Evolutionary conservation across 2,113 vertebrate genomes (phyloP).

Genomic region (Neogale vison): DNA sequence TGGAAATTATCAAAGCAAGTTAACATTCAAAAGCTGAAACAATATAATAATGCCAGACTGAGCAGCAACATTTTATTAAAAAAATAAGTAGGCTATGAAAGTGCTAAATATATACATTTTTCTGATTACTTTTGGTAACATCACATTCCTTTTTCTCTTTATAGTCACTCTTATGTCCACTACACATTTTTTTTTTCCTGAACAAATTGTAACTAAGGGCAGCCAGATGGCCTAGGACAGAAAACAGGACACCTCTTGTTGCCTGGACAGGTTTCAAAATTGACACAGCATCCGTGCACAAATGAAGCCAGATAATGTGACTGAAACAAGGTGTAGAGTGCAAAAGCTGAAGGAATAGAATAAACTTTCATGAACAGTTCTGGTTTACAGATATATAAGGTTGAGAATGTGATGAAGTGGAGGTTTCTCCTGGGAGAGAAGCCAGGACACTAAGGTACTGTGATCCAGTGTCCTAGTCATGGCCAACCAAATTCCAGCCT

Average conservation of each 20-base stretch:
- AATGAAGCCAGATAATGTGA: constrained; percentile 56
- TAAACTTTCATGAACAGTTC: constrained; percentile 39
- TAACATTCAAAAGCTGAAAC: neutral
- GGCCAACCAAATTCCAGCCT: neutral
- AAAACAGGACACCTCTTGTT: constrained; percentile 67
- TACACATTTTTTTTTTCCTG: neutral
- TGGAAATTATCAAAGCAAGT: neutral
- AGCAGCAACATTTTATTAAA: neutral
- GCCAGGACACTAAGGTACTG: neutral
- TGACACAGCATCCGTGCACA: constrained; percentile 68
- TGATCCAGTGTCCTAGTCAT: neutral
- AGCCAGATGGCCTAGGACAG: constrained; percentile 73
- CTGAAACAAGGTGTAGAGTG: constrained; percentile 54
- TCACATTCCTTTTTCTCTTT: neutral
- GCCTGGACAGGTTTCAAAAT: constrained; percentile 72
- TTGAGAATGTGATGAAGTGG: constrained; percentile 53
- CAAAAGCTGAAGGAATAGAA: constrained; percentile 37
- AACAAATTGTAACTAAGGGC: constrained; percentile 44
- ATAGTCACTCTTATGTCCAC: constrained; percentile 10
- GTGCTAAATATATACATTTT: neutral
- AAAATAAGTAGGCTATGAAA: neutral
- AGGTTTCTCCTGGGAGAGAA: constrained; percentile 25
- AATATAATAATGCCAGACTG: neutral
- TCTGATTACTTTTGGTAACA: neutral
- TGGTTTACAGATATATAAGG: constrained; percentile 44